Percentiles rank a stretch among this genome's conserved stretches.
Evolutionary conservation across 2,888 invertebrate species (phyloP).

Genomic region (Ophioninae sp.): DNA sequence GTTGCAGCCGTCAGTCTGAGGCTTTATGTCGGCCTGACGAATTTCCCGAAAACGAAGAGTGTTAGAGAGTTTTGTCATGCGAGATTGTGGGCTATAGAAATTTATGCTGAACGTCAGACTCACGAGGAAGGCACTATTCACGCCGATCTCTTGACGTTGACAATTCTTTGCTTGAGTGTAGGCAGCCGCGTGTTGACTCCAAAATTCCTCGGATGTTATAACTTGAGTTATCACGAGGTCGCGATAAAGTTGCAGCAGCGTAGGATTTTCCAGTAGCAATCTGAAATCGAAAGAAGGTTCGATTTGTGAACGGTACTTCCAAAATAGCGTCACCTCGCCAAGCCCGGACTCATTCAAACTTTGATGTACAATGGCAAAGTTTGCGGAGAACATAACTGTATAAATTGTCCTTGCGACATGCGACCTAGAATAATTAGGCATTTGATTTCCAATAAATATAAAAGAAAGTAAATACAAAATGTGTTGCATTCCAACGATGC

Average conservation of each 20-base stretch:
- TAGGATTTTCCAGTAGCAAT: slow-evolving; percentile 93
- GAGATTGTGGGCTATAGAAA: neutral
- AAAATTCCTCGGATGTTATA: slow-evolving; percentile 98
- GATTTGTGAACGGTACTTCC: neutral
- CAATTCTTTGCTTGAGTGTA: slow-evolving; percentile 88
- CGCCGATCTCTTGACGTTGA: slow-evolving; percentile 92
- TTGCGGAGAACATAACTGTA: too few relatives aligned
- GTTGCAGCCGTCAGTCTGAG: slow-evolving; percentile 97
- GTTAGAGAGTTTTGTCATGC: neutral
- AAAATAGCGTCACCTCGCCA: neutral
- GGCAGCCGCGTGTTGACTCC: slow-evolving; percentile 93
- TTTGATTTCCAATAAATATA: too few relatives aligned
- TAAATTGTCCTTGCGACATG: too few relatives aligned
- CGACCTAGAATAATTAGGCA: too few relatives aligned
- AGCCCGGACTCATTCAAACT: neutral
- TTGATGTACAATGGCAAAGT: too few relatives aligned
- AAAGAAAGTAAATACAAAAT: too few relatives aligned
- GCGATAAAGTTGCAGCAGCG: slow-evolving; percentile 95
- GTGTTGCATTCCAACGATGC: too few relatives aligned
- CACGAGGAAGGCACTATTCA: slow-evolving; percentile 85
- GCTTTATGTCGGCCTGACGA: slow-evolving; percentile 94
- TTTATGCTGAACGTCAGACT: slow-evolving; percentile 61
- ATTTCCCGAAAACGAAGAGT: neutral
- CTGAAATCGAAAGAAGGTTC: slow-evolving; percentile 79
- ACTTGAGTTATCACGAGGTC: slow-evolving; percentile 98